phyloP scores from a whole-genome alignment of 2,113 vertebrate species.

The Heteronetta atricapilla region DNA sequence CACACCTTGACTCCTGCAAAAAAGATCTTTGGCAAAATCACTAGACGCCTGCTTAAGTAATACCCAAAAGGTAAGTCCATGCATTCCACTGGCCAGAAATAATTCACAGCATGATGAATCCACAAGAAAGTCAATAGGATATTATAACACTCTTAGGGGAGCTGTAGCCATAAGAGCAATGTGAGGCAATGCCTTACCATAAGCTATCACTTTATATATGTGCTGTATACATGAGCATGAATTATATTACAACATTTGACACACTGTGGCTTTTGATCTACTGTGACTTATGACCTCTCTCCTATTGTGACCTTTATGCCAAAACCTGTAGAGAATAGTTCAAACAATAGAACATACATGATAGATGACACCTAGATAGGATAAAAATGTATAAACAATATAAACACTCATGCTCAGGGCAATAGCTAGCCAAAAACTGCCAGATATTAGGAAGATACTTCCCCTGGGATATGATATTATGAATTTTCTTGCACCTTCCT shows the following conservation, averaged over 20 bases:
- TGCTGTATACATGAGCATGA: conserved; percentile 45
- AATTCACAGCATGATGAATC: conserved; percentile 73
- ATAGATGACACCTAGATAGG: conserved; percentile 26
- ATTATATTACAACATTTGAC: conserved; percentile 55
- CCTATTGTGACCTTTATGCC: conserved; percentile 56
- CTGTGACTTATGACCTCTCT: conserved; percentile 39
- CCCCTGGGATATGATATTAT: background rate
- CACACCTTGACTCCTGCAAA: conserved; percentile 75
- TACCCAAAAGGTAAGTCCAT: conserved; percentile 70
- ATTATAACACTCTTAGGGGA: conserved; percentile 71
- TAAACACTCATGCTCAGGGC: background rate
- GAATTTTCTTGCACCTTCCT: conserved; percentile 13
- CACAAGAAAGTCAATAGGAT: conserved; percentile 64
- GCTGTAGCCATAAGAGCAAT: conserved; percentile 59
- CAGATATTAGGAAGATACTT: conserved; percentile 1
- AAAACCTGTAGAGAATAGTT: conserved; percentile 44
- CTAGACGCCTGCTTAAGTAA: conserved; percentile 71
- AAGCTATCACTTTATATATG: conserved; percentile 51
- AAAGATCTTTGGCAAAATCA: conserved; percentile 75
- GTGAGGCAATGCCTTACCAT: conserved; percentile 48
- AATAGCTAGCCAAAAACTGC: background rate
- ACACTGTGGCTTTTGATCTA: conserved; percentile 47
- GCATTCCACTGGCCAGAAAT: conserved; percentile 73
- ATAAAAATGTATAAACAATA: background rate
- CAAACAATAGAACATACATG: conserved; percentile 33